Evolutionary conservation across 2,888 invertebrate species (phyloP), one percentile per base, ranked within the genome.

Genomic region (Argyresthia albistria): DNA sequence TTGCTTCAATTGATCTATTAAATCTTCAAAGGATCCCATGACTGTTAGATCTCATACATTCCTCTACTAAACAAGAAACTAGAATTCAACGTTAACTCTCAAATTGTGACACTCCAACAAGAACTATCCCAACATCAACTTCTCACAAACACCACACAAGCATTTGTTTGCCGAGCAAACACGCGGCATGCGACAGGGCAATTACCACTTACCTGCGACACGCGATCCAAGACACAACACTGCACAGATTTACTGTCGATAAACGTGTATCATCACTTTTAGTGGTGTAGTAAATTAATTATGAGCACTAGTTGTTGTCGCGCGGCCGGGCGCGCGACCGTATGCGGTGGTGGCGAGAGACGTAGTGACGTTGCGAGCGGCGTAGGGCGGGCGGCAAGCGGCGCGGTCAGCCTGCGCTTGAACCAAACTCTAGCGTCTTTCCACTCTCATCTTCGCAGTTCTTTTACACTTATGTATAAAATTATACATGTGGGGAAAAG

Each of bases 151-250:
- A 9, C 39, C 39, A 9, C 39, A 39, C 10, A 39, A 3, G 10
- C 3, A n/a, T 11, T 9, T 39, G 39, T 39, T 80, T 80, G 73
- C 69, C 62, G 61, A 59, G 62, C 79, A 82, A 83, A 86, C 77
- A 42, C 50, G 73, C 78, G 75, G 73, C 76, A 67, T 72, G 70
- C 73, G 74, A 75, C 71, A 72, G 71, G 77, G 67, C 81, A 86
- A 86, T 86, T 84, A 86, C 77, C 86, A 86, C 87, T 86, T 81
- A 87, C 87, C 87, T 84, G 84, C 66, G 79, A 86, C 80, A 77
- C 74, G 79, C 76, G 80, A 82, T 76, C 43, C 43, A 50, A 49
- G 46, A 35, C 83, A 81, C 82, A 75, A 76, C 80, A 82, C 82
- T 73, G 71, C 76, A 80, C 81, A 80, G 81, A 79, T 86, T 83